A percentile compares a stretch with the other conserved stretches of the same genome.
These are phyloP conservation scores for Trypoxylus dichotomus DNA, from an alignment of 1,140 invertebrate species.

Conservation along the genomic window DNA sequence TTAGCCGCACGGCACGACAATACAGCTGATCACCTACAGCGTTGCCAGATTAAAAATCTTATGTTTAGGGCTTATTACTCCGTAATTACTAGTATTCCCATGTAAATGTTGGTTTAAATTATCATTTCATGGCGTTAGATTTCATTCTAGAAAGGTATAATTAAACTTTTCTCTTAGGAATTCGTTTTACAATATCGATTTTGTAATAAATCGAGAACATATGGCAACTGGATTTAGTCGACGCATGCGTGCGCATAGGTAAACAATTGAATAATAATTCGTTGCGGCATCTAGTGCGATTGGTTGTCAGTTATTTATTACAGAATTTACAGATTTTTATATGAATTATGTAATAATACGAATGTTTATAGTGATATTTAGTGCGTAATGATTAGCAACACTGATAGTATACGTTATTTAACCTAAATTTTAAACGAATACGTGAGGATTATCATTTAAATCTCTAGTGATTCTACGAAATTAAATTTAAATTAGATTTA, in stretches of 20 bases:
- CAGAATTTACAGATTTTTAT: conserved; percentile 23
- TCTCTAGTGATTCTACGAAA: background rate
- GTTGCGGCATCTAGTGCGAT: conserved; percentile 22
- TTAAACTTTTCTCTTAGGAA: background rate
- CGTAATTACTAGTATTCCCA: no score
- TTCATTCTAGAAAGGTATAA: background rate
- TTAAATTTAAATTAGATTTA: background rate
- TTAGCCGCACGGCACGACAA: background rate
- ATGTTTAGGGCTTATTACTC: no score
- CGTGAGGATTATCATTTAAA: background rate
- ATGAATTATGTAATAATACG: background rate
- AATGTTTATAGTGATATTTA: background rate
- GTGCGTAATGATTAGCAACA: background rate
- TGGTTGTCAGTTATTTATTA: conserved; percentile 15
- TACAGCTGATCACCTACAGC: conserved; percentile 11
- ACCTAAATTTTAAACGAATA: background rate
- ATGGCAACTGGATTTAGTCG: background rate
- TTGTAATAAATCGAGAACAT: background rate
- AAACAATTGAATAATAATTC: conserved; percentile 26
- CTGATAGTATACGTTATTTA: background rate
- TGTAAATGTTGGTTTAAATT: no score
- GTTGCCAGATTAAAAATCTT: background rate
- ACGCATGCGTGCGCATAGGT: background rate
- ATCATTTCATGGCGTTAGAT: no score
- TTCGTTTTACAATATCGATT: background rate